Evolutionary conservation across 2,888 invertebrate species (phyloP).

Genomic region (Platycnemis pennipes): DNA sequence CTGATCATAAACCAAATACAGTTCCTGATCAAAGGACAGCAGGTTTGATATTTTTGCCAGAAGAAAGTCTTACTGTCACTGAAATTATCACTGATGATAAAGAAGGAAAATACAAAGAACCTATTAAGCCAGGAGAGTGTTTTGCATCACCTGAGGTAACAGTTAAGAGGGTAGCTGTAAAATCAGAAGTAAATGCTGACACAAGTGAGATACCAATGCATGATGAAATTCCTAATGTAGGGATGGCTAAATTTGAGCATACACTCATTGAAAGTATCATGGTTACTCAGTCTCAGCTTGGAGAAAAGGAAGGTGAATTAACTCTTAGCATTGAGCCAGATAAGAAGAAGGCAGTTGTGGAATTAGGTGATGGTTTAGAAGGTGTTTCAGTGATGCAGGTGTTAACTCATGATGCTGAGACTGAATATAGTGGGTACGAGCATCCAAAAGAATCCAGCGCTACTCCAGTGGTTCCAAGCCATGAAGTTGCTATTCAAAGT

Average conservation of each 20-base stretch:
- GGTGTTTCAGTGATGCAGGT: conserved; percentile 77
- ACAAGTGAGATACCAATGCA: conserved; percentile 72
- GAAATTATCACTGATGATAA: conserved; percentile 80
- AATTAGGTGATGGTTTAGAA: conserved; percentile 76
- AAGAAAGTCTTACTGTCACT: conserved; percentile 80
- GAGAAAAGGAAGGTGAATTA: conserved; percentile 73
- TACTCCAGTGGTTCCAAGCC: conserved; percentile 70
- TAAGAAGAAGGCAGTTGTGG: conserved; percentile 76
- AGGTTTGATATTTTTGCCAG: conserved; percentile 77
- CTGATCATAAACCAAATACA: conserved; percentile 77
- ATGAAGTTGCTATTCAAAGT: conserved; percentile 71
- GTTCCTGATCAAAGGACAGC: conserved; percentile 79
- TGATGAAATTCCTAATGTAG: conserved; percentile 74
- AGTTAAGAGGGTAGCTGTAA: conserved; percentile 80
- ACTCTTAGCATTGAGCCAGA: conserved; percentile 76
- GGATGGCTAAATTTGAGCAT: conserved; percentile 72
- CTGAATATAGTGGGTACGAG: conserved; percentile 74
- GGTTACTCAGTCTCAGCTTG: conserved; percentile 73
- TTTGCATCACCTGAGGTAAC: conserved; percentile 79
- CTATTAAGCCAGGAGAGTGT: conserved; percentile 77
- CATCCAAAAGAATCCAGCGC: conserved; percentile 71
- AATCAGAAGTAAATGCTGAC: conserved; percentile 79
- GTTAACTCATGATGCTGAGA: conserved; percentile 76
- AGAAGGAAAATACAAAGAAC: conserved; percentile 79
- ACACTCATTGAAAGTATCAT: conserved; percentile 74